A percentile compares a stretch with the other conserved stretches of the same genome.
Evolutionary conservation across 2,888 invertebrate species (phyloP).

Genomic region (Nomada fabriciana): DNA sequence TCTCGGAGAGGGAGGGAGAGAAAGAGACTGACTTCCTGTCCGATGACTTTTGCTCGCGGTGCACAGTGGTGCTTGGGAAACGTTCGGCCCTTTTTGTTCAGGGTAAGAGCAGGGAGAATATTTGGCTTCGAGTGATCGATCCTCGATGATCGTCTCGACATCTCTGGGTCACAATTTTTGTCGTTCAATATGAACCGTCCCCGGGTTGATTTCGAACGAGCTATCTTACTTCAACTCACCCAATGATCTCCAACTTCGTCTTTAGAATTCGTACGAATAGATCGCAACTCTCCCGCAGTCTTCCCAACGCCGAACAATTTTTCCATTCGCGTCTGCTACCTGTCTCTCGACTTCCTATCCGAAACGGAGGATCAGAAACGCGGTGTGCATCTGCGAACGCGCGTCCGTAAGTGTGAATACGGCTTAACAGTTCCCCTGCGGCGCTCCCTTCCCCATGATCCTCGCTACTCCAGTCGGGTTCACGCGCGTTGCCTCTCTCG

Average conservation of each 20-base stretch:
- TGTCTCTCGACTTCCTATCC: too few species aligned
- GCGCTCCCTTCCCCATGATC: slow-evolving; percentile 68
- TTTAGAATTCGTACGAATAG: too few species aligned
- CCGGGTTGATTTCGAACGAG: too few species aligned
- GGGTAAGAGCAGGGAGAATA: background rate
- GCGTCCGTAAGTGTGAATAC: slow-evolving; percentile 47
- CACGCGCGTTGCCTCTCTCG: slow-evolving; percentile 57
- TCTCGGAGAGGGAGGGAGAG: background rate
- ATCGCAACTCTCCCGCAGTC: too few species aligned
- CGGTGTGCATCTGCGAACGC: slow-evolving; percentile 6
- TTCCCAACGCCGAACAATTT: too few species aligned
- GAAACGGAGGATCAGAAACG: slow-evolving; percentile 6
- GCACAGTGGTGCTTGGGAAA: slow-evolving; percentile 4
- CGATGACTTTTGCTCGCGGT: slow-evolving; percentile 13
- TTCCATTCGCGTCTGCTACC: too few species aligned
- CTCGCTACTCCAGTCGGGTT: slow-evolving; percentile 41
- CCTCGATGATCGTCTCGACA: too few species aligned
- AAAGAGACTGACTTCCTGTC: slow-evolving; percentile 4
- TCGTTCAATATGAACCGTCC: too few species aligned
- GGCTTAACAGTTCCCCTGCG: slow-evolving; percentile 74
- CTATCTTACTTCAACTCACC: too few species aligned
- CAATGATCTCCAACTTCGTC: too few species aligned
- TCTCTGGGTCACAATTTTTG: too few species aligned
- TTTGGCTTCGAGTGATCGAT: too few species aligned
- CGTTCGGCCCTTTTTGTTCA: background rate